Evolutionary conservation across 1,140 invertebrate genomes (phyloP).

Genomic region (honey bee (Apis mellifera)): DNA sequence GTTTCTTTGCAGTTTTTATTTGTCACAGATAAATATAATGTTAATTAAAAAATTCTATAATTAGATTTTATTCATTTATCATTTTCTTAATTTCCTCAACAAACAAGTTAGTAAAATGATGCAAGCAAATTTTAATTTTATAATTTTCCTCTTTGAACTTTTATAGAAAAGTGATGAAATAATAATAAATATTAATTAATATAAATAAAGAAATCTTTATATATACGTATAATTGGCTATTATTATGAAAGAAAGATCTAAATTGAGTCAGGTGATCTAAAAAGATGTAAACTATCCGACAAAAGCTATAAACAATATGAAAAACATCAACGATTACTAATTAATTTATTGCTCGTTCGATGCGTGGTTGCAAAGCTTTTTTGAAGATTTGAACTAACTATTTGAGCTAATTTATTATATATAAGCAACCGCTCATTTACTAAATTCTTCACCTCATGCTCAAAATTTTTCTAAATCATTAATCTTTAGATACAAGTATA

Average conservation of each 20-base stretch:
- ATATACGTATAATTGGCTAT: not conserved
- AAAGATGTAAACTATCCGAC: not conserved
- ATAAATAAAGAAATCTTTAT: not conserved
- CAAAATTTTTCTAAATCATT: slow-evolving; percentile 17
- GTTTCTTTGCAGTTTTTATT: too few species aligned
- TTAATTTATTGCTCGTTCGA: slow-evolving; percentile 55
- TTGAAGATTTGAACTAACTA: slow-evolving; percentile 14
- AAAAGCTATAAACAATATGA: not conserved
- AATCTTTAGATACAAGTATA: slow-evolving; percentile 49
- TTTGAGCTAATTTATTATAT: not conserved
- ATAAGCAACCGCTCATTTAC: not conserved
- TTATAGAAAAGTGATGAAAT: too few species aligned
- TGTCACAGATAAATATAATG: too few species aligned
- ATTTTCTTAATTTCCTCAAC: too few species aligned
- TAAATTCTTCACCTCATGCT: not conserved
- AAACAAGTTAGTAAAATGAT: too few species aligned
- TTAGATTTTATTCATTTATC: too few species aligned
- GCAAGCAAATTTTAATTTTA: too few species aligned
- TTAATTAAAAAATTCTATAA: too few species aligned
- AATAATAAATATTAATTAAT: not conserved
- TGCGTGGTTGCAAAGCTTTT: slow-evolving; percentile 28
- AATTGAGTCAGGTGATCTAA: not conserved
- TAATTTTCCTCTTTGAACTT: too few species aligned
- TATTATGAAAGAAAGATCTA: not conserved
- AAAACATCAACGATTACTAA: slow-evolving; percentile 13